These are phyloP conservation scores for Zaprionus lachaisei DNA, from an alignment of 1,140 invertebrate genomes.

Conservation along the genomic window DNA sequence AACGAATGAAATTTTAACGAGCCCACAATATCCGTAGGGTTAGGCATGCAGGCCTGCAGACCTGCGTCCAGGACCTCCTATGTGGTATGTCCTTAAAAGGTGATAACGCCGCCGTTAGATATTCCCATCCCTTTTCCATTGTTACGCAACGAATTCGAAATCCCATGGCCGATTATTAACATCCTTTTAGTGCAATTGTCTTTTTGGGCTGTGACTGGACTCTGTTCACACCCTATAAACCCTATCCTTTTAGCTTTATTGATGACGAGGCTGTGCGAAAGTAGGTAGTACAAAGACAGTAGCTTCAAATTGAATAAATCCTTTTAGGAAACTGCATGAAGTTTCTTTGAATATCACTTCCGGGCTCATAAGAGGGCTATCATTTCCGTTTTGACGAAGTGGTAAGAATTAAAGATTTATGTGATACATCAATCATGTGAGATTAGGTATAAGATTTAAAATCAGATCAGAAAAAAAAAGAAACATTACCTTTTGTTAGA, in stretches of 20 bases:
- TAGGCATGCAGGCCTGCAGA: conserved; percentile 30
- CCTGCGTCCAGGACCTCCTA: conserved; percentile 62
- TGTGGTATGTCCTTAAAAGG: conserved; percentile 72
- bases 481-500: too few relatives aligned
- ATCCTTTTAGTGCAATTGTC: conserved; percentile 60
- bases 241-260: not conserved
- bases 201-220: not conserved
- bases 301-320: conserved; percentile 13
- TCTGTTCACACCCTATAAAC: conserved; percentile 25
- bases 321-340: conserved; percentile 22
- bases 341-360: not conserved
- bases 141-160: conserved; percentile 58
- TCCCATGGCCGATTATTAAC: conserved; percentile 64
- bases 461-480: not conserved
- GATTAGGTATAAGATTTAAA: not conserved
- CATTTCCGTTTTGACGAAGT: conserved; percentile 3
- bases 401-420: not conserved
- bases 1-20: conserved; percentile 82
- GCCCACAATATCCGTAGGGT: conserved; percentile 36
- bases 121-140: conserved; percentile 25
- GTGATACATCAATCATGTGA: not conserved
- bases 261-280: conserved; percentile 16
- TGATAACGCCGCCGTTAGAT: conserved; percentile 67
- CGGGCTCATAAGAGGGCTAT: not conserved
- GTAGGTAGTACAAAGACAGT: not conserved